These are phyloP conservation scores for Scophthalmus maximus DNA, from an alignment of 2,113 vertebrate genomes.

Conservation along the genomic window DNA sequence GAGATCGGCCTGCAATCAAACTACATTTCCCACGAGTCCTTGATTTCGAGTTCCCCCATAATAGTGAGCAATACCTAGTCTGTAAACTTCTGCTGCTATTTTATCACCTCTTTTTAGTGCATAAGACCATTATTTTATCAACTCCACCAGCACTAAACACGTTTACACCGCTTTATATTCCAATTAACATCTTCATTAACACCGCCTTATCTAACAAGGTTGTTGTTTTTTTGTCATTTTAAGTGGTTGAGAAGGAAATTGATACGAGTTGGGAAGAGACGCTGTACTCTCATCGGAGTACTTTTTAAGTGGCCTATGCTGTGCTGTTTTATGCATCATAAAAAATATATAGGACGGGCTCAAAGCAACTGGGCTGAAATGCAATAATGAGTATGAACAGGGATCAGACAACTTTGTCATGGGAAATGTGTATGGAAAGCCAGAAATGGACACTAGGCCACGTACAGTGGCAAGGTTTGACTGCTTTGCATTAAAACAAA, in stretches of 20 bases:
- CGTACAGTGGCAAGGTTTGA: background rate
- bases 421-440: background rate
- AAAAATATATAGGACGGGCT: slow-evolving; percentile 26
- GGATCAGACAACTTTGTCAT: slow-evolving; percentile 34
- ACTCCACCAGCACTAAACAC: slow-evolving; percentile 48
- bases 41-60: slow-evolving; percentile 4
- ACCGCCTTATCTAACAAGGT: slow-evolving; percentile 27
- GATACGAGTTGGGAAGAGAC: slow-evolving; percentile 16
- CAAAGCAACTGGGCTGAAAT: slow-evolving; percentile 36
- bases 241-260: slow-evolving; percentile 26
- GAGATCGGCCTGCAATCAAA: slow-evolving; percentile 34
- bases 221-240: slow-evolving; percentile 30
- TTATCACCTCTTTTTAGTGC: slow-evolving; percentile 1
- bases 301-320: slow-evolving; percentile 47
- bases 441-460: background rate
- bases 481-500: background rate
- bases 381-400: slow-evolving; percentile 49
- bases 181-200: slow-evolving; percentile 25
- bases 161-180: slow-evolving; percentile 55
- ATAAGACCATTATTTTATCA: slow-evolving; percentile 16
- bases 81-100: slow-evolving; percentile 31
- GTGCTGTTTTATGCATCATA: slow-evolving; percentile 58
- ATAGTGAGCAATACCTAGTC: slow-evolving; percentile 53
- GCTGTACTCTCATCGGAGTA: slow-evolving; percentile 31
- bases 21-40: slow-evolving; percentile 38